A percentile compares a stretch with the other conserved stretches of the same genome.
These are phyloP conservation scores for Synodontis membranacea DNA, from an alignment of 2,113 vertebrate species.

Conservation along the genomic window DNA sequence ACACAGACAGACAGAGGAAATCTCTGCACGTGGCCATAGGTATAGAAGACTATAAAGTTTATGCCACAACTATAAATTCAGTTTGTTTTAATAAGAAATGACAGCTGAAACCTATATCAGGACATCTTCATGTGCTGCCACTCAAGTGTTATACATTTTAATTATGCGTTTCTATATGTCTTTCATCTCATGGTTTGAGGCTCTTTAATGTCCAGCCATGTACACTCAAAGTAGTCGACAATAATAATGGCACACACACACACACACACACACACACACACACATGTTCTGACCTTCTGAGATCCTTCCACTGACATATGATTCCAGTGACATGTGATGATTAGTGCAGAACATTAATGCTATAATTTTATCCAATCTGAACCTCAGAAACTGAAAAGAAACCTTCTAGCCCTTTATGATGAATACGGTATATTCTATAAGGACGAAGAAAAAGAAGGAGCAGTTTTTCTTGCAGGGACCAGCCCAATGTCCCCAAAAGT, in stretches of 20 bases:
- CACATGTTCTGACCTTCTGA: not conserved
- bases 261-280: not conserved
- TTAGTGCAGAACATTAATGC: not conserved
- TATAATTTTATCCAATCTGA: not conserved
- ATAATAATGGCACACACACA: conserved; percentile 4
- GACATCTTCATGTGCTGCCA: not conserved
- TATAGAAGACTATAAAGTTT: not conserved
- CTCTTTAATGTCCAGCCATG: not conserved
- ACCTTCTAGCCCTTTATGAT: not conserved
- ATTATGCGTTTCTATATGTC: not conserved
- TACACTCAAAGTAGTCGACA: not conserved
- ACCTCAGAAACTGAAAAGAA: not conserved
- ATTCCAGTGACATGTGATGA: too few relatives aligned
- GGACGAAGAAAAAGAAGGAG: not conserved
- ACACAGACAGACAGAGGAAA: not conserved
- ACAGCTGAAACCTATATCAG: not conserved
- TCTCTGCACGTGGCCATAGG: not conserved
- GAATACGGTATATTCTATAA: too few relatives aligned
- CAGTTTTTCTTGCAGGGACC: not conserved
- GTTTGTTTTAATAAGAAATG: not conserved
- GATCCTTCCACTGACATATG: not conserved
- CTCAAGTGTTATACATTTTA: not conserved
- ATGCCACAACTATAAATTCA: not conserved
- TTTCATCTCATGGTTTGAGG: not conserved
- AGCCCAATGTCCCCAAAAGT: not conserved